phyloP scores from a whole-genome alignment of 1,140 invertebrate species.

The Ericerus pela region DNA sequence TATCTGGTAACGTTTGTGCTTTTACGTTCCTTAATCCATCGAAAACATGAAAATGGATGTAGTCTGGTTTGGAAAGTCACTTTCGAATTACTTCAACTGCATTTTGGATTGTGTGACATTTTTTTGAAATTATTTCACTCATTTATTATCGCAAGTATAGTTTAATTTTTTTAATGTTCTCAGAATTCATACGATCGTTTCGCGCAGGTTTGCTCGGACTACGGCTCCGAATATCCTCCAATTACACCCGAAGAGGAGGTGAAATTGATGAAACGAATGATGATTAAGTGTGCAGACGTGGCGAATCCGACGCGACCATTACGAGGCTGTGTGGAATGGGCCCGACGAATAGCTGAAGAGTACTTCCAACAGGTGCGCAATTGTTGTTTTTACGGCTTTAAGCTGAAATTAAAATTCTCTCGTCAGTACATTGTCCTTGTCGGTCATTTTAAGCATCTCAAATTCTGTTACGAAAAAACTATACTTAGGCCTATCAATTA shows the following conservation, averaged over 20 bases:
- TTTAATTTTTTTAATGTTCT: too few relatives aligned
- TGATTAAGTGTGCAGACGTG: conserved; percentile 95
- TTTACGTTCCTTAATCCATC: too few relatives aligned
- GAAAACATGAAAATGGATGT: too few relatives aligned
- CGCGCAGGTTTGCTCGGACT: conserved; percentile 20
- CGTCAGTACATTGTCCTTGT: too few relatives aligned
- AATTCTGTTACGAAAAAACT: too few relatives aligned
- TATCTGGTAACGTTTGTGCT: too few relatives aligned
- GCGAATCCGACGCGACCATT: conserved; percentile 81
- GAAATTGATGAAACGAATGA: conserved; percentile 72
- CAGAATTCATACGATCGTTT: background rate
- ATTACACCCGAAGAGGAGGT: conserved; percentile 60
- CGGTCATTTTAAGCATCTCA: too few relatives aligned
- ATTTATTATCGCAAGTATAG: too few relatives aligned
- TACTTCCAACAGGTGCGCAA: conserved; percentile 64
- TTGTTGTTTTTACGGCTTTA: too few relatives aligned
- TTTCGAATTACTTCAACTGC: background rate
- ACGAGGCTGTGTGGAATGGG: conserved; percentile 78
- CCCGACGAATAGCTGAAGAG: conserved; percentile 68
- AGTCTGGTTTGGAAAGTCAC: too few relatives aligned
- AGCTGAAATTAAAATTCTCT: too few relatives aligned
- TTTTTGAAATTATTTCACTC: background rate
- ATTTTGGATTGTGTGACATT: background rate
- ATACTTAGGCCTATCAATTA: too few relatives aligned
- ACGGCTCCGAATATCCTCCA: conserved; percentile 35